phyloP scores from a whole-genome alignment of 2,797 vertebrate species.

The Sebastes vulpes region DNA sequence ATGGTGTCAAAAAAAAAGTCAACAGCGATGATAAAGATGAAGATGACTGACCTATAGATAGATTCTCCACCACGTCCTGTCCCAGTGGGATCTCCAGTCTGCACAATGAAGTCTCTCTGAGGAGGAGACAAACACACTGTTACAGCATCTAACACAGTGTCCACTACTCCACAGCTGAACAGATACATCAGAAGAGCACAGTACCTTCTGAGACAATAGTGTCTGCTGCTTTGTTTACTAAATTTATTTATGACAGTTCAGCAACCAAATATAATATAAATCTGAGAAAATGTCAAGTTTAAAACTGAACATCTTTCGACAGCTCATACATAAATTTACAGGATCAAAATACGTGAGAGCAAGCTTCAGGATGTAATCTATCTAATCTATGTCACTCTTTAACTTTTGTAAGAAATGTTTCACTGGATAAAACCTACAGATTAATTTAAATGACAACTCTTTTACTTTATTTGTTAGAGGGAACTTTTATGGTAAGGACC shows the following conservation, averaged over 20 bases:
- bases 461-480: too few species aligned
- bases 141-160: not conserved
- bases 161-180: not conserved
- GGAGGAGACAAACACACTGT: constrained; percentile 3
- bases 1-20: not conserved
- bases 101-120: constrained; percentile 96
- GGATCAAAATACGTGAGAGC: too few species aligned
- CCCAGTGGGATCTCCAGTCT: constrained; percentile 95
- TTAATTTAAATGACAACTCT: too few species aligned
- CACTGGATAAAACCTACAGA: too few species aligned
- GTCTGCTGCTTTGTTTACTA: not conserved
- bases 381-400: too few species aligned
- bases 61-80: constrained; percentile 96
- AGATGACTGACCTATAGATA: constrained; percentile 90
- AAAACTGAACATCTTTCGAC: too few species aligned
- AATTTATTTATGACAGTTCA: not conserved
- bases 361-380: too few species aligned
- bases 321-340: too few species aligned
- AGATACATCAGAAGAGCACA: not conserved
- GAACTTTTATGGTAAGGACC: too few species aligned
- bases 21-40: not conserved
- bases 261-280: too few species aligned
- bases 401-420: too few species aligned
- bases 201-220: not conserved
- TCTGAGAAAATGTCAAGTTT: too few species aligned